Evolutionary conservation across 2,888 invertebrate genomes (phyloP).

Genomic region (Campoplex nolae): DNA sequence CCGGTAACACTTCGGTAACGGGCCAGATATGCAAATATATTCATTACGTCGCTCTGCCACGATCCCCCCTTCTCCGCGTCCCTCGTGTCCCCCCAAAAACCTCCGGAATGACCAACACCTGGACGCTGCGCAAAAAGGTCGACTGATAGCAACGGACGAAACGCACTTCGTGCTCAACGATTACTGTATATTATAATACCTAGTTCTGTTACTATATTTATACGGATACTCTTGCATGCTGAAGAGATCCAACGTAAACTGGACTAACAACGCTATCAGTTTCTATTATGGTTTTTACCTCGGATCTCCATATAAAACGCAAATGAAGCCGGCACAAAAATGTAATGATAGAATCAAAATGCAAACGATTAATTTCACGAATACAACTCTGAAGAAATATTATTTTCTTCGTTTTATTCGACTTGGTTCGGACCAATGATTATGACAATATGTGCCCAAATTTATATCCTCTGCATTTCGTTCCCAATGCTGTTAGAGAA

Average conservation of each 20-base stretch:
- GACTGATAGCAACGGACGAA: constrained; percentile 64
- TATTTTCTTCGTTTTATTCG: constrained; percentile 9
- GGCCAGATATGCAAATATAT: constrained; percentile 84
- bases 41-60: constrained; percentile 81
- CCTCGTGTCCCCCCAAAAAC: constrained; percentile 19
- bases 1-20: constrained; percentile 82
- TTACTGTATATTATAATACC: background rate
- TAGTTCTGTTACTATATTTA: background rate
- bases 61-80: constrained; percentile 70
- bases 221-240: constrained; percentile 11
- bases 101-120: constrained; percentile 63
- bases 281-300: constrained; percentile 54
- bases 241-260: constrained; percentile 48
- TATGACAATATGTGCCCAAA: background rate
- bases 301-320: constrained; percentile 41
- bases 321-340: constrained; percentile 32
- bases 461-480: background rate
- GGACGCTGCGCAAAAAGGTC: constrained; percentile 70
- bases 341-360: constrained; percentile 30
- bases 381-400: background rate
- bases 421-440: background rate
- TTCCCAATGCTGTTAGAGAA: background rate
- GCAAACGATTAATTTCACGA: constrained; percentile 19
- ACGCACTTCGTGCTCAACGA: constrained; percentile 41
- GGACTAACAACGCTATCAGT: constrained; percentile 60